Conservation (phyloP, 2,113 vertebrate genomes). For the Hemicordylus capensis region DNA sequence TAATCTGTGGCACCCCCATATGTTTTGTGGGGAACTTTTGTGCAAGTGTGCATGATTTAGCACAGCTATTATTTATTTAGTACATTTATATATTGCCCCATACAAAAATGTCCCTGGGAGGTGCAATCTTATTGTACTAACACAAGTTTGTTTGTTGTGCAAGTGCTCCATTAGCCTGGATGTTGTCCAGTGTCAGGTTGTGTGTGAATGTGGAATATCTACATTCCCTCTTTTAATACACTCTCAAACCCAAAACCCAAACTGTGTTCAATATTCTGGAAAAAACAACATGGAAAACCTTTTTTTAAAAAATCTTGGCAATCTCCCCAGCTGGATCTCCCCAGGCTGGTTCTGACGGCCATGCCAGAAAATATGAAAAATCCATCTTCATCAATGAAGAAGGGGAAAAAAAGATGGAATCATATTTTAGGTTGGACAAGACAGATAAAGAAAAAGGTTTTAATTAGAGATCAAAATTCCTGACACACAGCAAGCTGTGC, state of each 20-base stretch:
- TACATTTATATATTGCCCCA: too few species aligned
- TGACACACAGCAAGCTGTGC: slow-evolving; percentile 22
- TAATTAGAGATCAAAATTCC: slow-evolving; percentile 38
- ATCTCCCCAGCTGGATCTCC: neutral
- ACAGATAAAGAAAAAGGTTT: slow-evolving; percentile 27
- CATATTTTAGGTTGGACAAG: slow-evolving; percentile 14
- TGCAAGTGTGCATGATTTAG: too few species aligned
- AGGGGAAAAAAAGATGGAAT: slow-evolving; percentile 4
- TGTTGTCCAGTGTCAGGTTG: too few species aligned
- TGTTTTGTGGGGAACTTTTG: too few species aligned
- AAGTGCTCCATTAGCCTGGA: too few species aligned
- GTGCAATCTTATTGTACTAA: too few species aligned
- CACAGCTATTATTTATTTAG: too few species aligned
- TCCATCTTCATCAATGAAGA: slow-evolving; percentile 9
- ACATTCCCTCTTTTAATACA: neutral
- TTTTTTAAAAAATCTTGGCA: neutral
- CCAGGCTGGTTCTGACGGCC: too few species aligned
- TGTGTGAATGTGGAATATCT: neutral
- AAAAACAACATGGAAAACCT: neutral
- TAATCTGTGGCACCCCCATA: too few species aligned
- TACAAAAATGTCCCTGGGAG: too few species aligned
- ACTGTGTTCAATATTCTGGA: neutral
- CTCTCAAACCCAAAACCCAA: neutral
- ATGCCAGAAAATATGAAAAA: slow-evolving; percentile 15
- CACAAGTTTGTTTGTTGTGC: too few species aligned